phyloP scores from a whole-genome alignment of 1,140 invertebrate genomes.

The Bombus affinis region DNA sequence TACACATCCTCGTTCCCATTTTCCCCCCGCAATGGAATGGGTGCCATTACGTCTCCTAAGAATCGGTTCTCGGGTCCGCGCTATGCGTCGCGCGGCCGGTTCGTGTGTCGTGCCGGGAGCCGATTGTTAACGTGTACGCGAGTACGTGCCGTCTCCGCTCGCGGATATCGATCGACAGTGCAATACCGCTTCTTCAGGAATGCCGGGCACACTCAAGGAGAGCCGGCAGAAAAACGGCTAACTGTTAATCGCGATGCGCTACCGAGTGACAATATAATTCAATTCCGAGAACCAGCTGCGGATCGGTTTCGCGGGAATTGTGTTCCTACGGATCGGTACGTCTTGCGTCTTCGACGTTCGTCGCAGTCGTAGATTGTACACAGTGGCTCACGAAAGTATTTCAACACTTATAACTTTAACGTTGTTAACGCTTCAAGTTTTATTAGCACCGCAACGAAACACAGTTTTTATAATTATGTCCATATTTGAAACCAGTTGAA shows the following conservation, averaged over 20 bases:
- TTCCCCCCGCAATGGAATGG: conserved; percentile 44
- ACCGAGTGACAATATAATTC: conserved; percentile 53
- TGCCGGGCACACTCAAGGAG: conserved; percentile 24
- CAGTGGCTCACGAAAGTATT: too few relatives aligned
- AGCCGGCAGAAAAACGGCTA: conserved; percentile 47
- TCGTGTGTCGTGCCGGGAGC: neutral
- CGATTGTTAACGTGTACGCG: conserved; percentile 35
- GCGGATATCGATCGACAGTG: conserved; percentile 53
- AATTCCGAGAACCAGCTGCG: conserved; percentile 29
- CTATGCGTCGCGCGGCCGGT: neutral
- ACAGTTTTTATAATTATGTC: too few relatives aligned
- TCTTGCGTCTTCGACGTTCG: neutral
- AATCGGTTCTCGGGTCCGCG: conserved; percentile 62
- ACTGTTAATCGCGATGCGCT: conserved; percentile 53
- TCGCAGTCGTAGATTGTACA: neutral
- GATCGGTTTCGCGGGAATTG: conserved; percentile 28
- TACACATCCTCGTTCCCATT: conserved; percentile 80
- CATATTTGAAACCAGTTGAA: too few relatives aligned
- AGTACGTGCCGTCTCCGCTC: neutral
- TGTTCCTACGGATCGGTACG: conserved; percentile 2
- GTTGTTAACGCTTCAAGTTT: too few relatives aligned
- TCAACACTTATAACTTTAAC: too few relatives aligned
- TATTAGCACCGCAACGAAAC: too few relatives aligned
- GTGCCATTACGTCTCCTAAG: conserved; percentile 76
- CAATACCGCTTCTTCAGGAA: conserved; percentile 56